phyloP scores from a whole-genome alignment of 2,797 vertebrate genomes.

The Muscicapa comitata region DNA sequence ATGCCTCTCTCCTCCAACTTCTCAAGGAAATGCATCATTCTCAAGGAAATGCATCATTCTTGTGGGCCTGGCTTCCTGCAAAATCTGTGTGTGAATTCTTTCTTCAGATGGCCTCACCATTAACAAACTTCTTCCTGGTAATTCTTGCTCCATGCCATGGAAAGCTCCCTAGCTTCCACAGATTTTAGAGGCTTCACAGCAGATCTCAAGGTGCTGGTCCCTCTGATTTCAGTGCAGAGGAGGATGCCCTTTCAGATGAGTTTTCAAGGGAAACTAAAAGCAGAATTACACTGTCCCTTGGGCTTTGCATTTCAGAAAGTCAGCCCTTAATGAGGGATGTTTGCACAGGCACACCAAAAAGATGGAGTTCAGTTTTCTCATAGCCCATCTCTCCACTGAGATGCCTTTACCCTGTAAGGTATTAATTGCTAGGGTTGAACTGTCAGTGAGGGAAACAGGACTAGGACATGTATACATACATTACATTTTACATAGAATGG shows the following conservation, averaged over 20 bases:
- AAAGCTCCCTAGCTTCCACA: neutral
- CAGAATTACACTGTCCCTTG: neutral
- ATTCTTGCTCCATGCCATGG: neutral
- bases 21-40: neutral
- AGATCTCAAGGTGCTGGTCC: neutral
- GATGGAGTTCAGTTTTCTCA: neutral
- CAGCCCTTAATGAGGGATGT: neutral
- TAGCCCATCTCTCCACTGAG: neutral
- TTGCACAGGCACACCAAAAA: neutral
- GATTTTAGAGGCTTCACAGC: neutral
- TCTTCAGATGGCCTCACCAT: neutral
- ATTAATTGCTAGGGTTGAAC: neutral
- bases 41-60: neutral
- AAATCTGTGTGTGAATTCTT: neutral
- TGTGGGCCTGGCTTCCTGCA: neutral
- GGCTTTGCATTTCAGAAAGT: neutral
- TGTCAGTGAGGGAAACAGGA: neutral
- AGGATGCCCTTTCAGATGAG: neutral
- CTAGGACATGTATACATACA: neutral
- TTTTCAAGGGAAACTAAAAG: neutral
- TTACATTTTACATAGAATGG: neutral
- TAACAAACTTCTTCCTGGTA: neutral
- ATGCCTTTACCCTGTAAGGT: neutral
- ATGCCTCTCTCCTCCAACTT: rapidly evolving
- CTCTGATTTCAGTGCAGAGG: neutral